A percentile compares a stretch with the other conserved stretches of the same genome.
These are phyloP conservation scores for Papilio dardanus DNA, from an alignment of 1,140 invertebrate species.

Conservation along the genomic window DNA sequence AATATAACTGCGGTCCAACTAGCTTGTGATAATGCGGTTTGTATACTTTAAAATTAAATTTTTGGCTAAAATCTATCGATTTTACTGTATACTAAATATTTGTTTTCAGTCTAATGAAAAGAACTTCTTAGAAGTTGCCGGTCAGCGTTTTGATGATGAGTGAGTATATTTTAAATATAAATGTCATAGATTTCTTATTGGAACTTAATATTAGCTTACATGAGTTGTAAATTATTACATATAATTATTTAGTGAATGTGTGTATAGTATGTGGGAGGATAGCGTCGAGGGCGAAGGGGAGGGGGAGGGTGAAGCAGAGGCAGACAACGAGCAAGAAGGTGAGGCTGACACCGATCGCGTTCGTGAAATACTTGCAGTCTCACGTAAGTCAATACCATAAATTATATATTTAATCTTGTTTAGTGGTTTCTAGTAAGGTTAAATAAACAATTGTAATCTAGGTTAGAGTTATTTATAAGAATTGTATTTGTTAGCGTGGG, in stretches of 20 bases:
- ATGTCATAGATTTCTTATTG: not conserved
- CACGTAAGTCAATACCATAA: slow-evolving; percentile 24
- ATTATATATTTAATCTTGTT: too few relatives aligned
- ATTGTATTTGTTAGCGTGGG: slow-evolving; percentile 13
- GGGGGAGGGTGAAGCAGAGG: slow-evolving; percentile 37
- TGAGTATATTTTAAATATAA: slow-evolving; percentile 43
- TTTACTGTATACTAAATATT: not conserved
- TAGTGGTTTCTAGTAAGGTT: too few relatives aligned
- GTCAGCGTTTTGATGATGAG: slow-evolving; percentile 55
- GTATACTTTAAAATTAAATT: not conserved
- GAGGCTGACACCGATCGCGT: slow-evolving; percentile 57
- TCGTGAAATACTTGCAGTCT: slow-evolving; percentile 31
- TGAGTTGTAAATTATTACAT: too few relatives aligned
- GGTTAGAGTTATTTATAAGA: not conserved
- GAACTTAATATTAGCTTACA: too few relatives aligned
- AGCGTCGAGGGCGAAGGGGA: slow-evolving; percentile 44
- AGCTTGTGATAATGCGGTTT: not conserved
- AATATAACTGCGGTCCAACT: slow-evolving; percentile 10
- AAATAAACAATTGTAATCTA: too few relatives aligned
- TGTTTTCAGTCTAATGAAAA: slow-evolving; percentile 48
- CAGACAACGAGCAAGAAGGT: slow-evolving; percentile 40
- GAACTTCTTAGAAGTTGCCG: slow-evolving; percentile 57
- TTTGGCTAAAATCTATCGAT: not conserved
- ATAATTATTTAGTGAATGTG: too few relatives aligned
- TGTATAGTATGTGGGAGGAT: slow-evolving; percentile 63